Evolutionary conservation across 2,888 invertebrate species (phyloP).

Genomic region (Ophioninae sp.): DNA sequence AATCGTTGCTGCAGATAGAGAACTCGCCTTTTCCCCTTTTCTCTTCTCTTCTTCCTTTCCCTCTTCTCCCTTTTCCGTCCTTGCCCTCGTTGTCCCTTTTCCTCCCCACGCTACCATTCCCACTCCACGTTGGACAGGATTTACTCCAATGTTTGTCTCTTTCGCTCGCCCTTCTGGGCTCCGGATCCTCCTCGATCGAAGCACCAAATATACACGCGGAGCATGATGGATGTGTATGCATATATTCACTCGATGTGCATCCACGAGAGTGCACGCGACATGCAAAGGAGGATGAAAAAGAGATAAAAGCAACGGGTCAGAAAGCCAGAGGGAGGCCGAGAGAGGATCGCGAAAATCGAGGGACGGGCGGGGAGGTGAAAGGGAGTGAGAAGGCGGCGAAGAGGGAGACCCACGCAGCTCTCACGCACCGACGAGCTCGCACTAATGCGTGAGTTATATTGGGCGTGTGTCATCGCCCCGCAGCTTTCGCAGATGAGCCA

Average conservation of each 20-base stretch:
- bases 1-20: constrained; percentile 24
- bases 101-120: neutral
- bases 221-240: constrained; percentile 10
- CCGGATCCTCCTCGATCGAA: constrained; percentile 51
- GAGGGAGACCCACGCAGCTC: constrained; percentile 50
- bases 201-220: constrained; percentile 25
- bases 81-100: neutral
- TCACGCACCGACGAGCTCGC: constrained; percentile 64
- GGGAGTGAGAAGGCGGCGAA: constrained; percentile 25
- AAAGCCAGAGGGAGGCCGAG: neutral
- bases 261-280: constrained; percentile 52
- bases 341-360: constrained; percentile 12
- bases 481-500: constrained; percentile 43
- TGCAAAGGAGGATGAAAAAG: constrained; percentile 38
- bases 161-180: constrained; percentile 34
- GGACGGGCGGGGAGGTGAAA: neutral
- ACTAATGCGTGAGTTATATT: constrained; percentile 71
- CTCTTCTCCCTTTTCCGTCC: neutral
- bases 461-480: constrained; percentile 77
- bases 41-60: too few species aligned
- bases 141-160: constrained; percentile 45
- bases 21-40: constrained; percentile 3
- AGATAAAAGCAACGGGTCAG: neutral
- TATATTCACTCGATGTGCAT: constrained; percentile 46
- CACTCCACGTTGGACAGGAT: constrained; percentile 17